These are phyloP conservation scores for Habropoda laboriosa DNA, from an alignment of 1,140 invertebrate genomes.

Conservation along the genomic window DNA sequence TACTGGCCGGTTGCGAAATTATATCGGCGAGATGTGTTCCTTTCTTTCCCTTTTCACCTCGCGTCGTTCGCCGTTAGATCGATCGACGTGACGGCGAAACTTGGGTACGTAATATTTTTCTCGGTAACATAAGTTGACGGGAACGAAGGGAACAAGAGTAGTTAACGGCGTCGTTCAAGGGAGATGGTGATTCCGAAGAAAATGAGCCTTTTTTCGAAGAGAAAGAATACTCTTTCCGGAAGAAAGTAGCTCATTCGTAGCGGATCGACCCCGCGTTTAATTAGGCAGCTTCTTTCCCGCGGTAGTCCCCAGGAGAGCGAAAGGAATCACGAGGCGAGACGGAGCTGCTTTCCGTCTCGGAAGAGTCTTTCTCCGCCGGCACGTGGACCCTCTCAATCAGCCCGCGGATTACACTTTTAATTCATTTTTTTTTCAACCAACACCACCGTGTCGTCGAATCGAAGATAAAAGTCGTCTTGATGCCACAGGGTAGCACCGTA, in stretches of 20 bases:
- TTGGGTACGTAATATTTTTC: not conserved
- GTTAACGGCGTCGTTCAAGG: slow-evolving; percentile 57
- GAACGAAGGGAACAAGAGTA: slow-evolving; percentile 15
- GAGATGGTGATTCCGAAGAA: slow-evolving; percentile 49
- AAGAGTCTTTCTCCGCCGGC: slow-evolving; percentile 38
- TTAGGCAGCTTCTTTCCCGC: slow-evolving; percentile 76
- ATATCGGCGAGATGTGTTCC: not conserved
- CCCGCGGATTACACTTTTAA: slow-evolving; percentile 77
- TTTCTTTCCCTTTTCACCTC: not conserved
- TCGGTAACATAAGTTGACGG: not conserved
- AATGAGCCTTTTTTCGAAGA: slow-evolving; percentile 32
- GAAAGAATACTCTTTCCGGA: slow-evolving; percentile 58
- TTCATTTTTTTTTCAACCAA: slow-evolving; percentile 77
- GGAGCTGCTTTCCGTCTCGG: slow-evolving; percentile 65
- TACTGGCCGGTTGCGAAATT: slow-evolving; percentile 53
- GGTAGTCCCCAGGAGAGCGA: slow-evolving; percentile 72
- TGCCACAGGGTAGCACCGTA: too few relatives aligned
- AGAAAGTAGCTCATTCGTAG: slow-evolving; percentile 63
- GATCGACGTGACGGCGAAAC: not conserved
- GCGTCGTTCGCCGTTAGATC: not conserved
- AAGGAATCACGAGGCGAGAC: slow-evolving; percentile 77
- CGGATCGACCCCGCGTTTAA: slow-evolving; percentile 75
- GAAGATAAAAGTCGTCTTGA: slow-evolving; percentile 13
- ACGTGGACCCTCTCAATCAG: slow-evolving; percentile 73
- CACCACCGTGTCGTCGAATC: slow-evolving; percentile 61